phyloP scores from a whole-genome alignment of 2,113 vertebrate species.

The Aldabrachelys gigantea region DNA sequence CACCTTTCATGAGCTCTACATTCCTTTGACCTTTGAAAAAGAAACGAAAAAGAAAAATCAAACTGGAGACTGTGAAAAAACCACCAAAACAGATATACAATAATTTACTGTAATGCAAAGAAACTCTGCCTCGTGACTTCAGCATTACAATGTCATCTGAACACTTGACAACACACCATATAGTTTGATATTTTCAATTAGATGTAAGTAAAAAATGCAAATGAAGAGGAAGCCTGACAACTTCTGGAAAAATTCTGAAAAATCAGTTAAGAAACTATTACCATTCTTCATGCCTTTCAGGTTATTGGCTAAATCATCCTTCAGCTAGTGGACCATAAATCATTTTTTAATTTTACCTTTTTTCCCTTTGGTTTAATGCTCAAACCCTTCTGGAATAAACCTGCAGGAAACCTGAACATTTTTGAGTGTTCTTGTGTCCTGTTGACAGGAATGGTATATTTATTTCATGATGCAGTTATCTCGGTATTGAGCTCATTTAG shows the following conservation, averaged over 20 bases:
- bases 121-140: neutral
- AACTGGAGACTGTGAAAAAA: neutral
- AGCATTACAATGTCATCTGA: neutral
- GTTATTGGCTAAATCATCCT: neutral
- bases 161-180: constrained; percentile 9
- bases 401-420: neutral
- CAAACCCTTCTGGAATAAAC: neutral
- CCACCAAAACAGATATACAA: neutral
- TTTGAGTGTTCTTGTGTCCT: neutral
- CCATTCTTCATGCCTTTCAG: neutral
- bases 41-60: constrained; percentile 39
- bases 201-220: neutral
- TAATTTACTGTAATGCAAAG: constrained; percentile 14
- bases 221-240: neutral
- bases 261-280: neutral
- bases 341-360: neutral
- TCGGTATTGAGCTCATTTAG: neutral
- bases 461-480: neutral
- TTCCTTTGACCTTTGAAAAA: constrained; percentile 29
- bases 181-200: constrained; percentile 16
- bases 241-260: neutral
- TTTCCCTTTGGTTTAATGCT: neutral
- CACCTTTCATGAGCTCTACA: constrained; percentile 33
- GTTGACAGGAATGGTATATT: neutral
- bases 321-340: neutral